A percentile compares a stretch with the other conserved stretches of the same genome.
phyloP scores from a whole-genome alignment of 2,888 invertebrate genomes.

The Dynastes grantii region DNA sequence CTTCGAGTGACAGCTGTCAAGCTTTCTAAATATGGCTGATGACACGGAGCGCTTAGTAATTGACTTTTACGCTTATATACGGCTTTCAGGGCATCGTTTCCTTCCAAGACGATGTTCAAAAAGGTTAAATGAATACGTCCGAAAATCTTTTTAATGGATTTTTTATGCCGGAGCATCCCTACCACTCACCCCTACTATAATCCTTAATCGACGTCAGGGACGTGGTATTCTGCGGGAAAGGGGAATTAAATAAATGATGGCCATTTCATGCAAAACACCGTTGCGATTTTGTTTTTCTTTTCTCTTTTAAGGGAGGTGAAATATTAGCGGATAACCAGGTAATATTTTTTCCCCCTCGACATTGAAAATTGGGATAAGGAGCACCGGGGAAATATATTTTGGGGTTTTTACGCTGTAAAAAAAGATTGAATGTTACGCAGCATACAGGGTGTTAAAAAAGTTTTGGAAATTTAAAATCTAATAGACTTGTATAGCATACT shows the following conservation, averaged over 20 bases:
- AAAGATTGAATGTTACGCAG: no score
- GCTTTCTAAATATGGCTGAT: not conserved
- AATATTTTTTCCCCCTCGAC: not conserved
- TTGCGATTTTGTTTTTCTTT: not conserved
- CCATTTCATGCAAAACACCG: conserved; percentile 14
- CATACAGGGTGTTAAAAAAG: no score
- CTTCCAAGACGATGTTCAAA: not conserved
- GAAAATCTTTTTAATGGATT: conserved; percentile 19
- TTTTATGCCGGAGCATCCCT: conserved; percentile 1
- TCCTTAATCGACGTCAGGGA: not conserved
- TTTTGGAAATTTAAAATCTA: no score
- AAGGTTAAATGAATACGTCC: conserved; percentile 1
- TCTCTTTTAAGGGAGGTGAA: not conserved
- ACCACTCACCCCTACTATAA: not conserved
- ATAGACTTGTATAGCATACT: no score
- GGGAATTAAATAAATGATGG: conserved; percentile 9
- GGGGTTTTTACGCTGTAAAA: no score
- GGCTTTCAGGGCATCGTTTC: no score
- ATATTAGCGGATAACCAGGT: not conserved
- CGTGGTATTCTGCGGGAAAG: not conserved
- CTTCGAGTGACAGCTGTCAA: not conserved
- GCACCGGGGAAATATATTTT: no score
- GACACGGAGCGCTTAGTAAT: no score
- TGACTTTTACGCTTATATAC: not conserved
- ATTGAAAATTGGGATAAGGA: no score